Conservation (phyloP, 2,113 vertebrate genomes). For the Thalassarche chlororhynchos region DNA sequence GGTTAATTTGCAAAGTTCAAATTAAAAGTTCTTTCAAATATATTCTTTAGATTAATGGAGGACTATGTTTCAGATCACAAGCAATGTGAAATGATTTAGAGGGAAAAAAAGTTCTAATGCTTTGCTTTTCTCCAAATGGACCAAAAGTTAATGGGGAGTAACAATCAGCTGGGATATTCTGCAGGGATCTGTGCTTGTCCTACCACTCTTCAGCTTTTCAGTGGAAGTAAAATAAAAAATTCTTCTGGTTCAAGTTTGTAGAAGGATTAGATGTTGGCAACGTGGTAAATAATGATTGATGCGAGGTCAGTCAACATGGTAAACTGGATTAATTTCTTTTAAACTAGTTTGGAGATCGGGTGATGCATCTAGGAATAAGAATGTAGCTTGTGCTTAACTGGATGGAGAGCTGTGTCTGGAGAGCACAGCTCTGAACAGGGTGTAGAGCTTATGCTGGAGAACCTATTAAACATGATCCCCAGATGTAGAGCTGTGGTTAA, state of each 20-base stretch:
- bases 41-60: not conserved
- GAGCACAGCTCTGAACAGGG: not conserved
- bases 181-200: not conserved
- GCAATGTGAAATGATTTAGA: not conserved
- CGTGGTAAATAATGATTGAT: not conserved
- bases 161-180: not conserved
- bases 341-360: not conserved
- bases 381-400: not conserved
- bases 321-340: not conserved
- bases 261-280: not conserved
- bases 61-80: not conserved
- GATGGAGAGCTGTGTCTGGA: not conserved
- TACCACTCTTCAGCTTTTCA: not conserved
- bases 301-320: fast-evolving
- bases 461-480: not conserved
- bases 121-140: not conserved
- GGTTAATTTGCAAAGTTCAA: constrained; percentile 25
- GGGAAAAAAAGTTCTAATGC: not conserved
- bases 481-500: not conserved
- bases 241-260: not conserved
- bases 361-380: not conserved
- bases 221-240: not conserved
- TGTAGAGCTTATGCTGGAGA: fast-evolving
- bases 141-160: not conserved
- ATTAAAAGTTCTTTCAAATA: not conserved